A percentile compares a stretch with the other conserved stretches of the same genome.
Evolutionary conservation across 2,113 vertebrate genomes (phyloP).

Genomic region (Hippocampus guttulatus): DNA sequence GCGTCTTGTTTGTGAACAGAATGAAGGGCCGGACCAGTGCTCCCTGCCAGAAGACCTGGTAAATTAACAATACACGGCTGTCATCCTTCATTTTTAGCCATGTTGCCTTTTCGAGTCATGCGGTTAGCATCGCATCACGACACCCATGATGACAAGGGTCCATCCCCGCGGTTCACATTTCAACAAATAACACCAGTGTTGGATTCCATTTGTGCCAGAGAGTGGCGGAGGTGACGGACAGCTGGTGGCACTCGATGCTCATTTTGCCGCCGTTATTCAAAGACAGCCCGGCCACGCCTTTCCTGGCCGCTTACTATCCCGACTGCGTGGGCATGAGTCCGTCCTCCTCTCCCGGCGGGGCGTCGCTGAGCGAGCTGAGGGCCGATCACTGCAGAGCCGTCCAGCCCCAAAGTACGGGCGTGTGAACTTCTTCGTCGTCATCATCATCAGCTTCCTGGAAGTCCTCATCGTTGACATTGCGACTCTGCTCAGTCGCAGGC

Average conservation of each 20-base stretch:
- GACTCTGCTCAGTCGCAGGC: slow-evolving; percentile 74
- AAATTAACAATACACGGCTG: slow-evolving; percentile 34
- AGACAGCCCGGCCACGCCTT: slow-evolving; percentile 88
- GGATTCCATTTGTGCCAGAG: slow-evolving; percentile 69
- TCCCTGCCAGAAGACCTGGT: slow-evolving; percentile 93
- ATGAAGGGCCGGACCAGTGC: slow-evolving; percentile 86
- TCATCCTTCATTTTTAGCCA: neutral
- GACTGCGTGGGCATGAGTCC: slow-evolving; percentile 99
- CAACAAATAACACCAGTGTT: too few relatives aligned
- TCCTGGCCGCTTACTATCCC: slow-evolving; percentile 91
- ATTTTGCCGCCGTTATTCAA: slow-evolving; percentile 94
- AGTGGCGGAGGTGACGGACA: slow-evolving; percentile 89
- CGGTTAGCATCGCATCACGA: neutral
- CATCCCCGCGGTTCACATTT: too few relatives aligned
- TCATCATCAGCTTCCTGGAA: neutral
- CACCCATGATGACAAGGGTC: too few relatives aligned
- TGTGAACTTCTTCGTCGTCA: neutral
- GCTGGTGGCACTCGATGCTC: slow-evolving; percentile 97
- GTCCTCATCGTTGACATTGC: neutral
- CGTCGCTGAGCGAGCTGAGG: slow-evolving; percentile 73
- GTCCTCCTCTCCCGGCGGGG: slow-evolving; percentile 78
- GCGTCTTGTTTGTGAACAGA: slow-evolving; percentile 64
- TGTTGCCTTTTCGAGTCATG: too few relatives aligned
- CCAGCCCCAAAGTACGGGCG: slow-evolving; percentile 68
- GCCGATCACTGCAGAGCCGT: slow-evolving; percentile 75